phyloP scores from a whole-genome alignment of 2,797 vertebrate genomes.

The Cetoscarus ocellatus region DNA sequence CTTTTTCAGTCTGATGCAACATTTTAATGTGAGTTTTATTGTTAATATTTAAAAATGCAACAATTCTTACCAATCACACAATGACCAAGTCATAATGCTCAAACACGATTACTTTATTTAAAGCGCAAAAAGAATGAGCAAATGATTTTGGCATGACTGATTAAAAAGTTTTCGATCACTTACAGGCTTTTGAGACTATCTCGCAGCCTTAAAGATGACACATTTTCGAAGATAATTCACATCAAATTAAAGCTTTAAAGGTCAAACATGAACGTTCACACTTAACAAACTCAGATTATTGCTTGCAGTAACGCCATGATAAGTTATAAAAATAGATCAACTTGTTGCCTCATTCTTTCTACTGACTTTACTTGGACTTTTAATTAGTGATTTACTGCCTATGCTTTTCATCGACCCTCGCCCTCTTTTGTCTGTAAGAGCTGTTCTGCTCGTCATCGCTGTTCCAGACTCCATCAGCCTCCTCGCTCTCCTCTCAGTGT shows the following conservation, averaged over 20 bases:
- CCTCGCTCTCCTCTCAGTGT: constrained; percentile 70
- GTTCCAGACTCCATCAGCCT: constrained; percentile 53
- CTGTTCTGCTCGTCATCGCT: constrained; percentile 44
- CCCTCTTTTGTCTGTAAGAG: constrained; percentile 57
- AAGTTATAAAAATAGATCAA: constrained; percentile 20
- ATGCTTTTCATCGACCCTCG: constrained; percentile 50
- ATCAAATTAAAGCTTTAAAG: not conserved
- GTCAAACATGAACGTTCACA: not conserved
- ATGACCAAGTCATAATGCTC: not conserved
- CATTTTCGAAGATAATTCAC: not conserved
- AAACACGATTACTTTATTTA: not conserved
- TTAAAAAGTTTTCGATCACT: not conserved
- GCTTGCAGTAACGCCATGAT: not conserved
- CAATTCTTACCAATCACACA: not conserved
- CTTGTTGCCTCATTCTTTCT: constrained; percentile 60
- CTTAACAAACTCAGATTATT: not conserved
- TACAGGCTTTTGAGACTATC: not conserved
- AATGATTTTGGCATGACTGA: no score
- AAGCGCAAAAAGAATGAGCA: no score
- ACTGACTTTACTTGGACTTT: constrained; percentile 75
- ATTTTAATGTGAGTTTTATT: no score
- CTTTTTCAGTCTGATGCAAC: no score
- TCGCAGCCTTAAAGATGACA: not conserved
- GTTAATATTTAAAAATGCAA: no score
- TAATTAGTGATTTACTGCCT: constrained; percentile 69